A percentile compares a stretch with the other conserved stretches of the same genome.
These are phyloP conservation scores for Bos taurus DNA, from an alignment of 2,113 vertebrate genomes.

Conservation along the genomic window DNA sequence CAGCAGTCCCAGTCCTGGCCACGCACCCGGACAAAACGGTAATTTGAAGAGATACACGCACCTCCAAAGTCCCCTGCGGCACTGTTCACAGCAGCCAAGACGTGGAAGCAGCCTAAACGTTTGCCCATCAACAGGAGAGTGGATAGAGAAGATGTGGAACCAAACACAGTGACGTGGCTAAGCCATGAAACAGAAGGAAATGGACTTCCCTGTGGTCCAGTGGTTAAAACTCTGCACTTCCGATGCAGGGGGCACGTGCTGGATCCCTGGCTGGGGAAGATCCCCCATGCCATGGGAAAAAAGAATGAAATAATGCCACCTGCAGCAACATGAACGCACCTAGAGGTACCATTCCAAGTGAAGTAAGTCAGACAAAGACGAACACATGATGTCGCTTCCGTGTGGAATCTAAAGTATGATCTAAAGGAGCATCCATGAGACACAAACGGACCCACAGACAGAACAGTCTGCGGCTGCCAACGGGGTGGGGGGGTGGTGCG, in stretches of 20 bases:
- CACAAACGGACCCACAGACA: background rate
- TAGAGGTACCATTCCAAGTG: background rate
- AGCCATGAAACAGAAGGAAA: background rate
- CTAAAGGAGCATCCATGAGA: background rate
- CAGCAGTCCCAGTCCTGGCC: background rate
- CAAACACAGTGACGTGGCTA: too few species aligned
- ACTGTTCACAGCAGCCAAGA: background rate
- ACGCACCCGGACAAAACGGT: background rate
- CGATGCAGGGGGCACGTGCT: too few species aligned
- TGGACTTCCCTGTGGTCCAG: background rate
- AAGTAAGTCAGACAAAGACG: background rate
- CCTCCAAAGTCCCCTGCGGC: background rate
- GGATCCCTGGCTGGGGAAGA: background rate
- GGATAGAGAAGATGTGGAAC: background rate
- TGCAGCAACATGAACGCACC: background rate
- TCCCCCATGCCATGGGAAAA: background rate
- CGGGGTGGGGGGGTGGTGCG: accelerated
- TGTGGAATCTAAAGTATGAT: background rate
- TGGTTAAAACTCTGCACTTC: background rate
- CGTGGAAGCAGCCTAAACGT: background rate
- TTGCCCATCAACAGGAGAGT: background rate
- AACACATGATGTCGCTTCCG: accelerated
- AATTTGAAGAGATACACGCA: background rate
- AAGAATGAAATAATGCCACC: background rate
- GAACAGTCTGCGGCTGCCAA: accelerated